These are phyloP conservation scores for Cepphus grylle DNA, from an alignment of 2,113 vertebrate genomes.

Conservation along the genomic window DNA sequence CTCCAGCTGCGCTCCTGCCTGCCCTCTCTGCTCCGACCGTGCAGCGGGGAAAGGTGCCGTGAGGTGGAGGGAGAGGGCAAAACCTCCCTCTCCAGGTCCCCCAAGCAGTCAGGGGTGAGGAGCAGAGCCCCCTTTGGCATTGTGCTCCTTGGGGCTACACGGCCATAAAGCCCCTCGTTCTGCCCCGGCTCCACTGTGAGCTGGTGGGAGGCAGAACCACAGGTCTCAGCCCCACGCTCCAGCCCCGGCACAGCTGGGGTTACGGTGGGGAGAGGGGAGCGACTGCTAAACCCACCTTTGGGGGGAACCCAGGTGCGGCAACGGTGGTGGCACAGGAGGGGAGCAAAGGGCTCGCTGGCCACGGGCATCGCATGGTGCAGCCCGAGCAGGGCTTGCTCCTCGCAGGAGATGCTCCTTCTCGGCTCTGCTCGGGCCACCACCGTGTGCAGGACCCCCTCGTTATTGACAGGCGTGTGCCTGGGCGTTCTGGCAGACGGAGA, in stretches of 20 bases:
- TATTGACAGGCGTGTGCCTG: fast-evolving
- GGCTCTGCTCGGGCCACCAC: fast-evolving
- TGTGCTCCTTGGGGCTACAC: neutral
- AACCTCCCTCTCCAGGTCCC: neutral
- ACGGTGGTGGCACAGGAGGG: neutral
- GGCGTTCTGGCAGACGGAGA: neutral
- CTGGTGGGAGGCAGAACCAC: neutral
- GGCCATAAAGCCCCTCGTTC: neutral
- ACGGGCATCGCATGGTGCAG: neutral
- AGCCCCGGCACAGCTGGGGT: neutral
- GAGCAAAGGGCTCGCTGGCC: neutral
- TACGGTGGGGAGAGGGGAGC: fast-evolving
- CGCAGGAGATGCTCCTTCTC: fast-evolving
- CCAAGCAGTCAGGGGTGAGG: neutral
- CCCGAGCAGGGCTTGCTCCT: neutral
- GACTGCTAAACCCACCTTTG: neutral
- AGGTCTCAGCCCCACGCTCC: fast-evolving
- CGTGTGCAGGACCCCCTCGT: fast-evolving
- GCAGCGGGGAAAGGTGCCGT: neutral
- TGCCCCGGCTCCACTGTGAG: neutral
- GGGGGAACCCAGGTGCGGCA: neutral
- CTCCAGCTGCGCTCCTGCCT: neutral
- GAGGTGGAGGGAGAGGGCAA: neutral
- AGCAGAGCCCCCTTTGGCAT: neutral
- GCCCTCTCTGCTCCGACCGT: neutral